Base-by-base conservation (phyloP, 2,797 vertebrate species). In the Pampus argenteus region DNA sequence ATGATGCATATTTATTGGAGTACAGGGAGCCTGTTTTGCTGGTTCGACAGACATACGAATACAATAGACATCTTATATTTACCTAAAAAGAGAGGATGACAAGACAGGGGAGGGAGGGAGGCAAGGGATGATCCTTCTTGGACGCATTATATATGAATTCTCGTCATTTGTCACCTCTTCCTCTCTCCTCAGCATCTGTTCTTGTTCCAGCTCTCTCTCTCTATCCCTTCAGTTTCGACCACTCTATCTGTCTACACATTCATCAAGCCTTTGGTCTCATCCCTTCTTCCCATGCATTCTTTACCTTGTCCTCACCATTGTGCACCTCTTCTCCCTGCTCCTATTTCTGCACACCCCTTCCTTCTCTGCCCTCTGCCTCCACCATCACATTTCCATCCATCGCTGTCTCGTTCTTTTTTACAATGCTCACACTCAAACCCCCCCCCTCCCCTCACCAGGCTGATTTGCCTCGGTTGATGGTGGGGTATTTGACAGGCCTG, bases 401-500 rank as follows among this genome's bases (percentile, higher is more conserved):
- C 2, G 10, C 58, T 38, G 51, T 75, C 62, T 74, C 60, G 69
- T 56, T 81, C 56, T 66, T 26, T 56, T 51, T 76, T 52, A 60
- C 56, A n/a, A 8, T 69, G 47, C 58, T 71, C 50, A 75, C 58
- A 54, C 52, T 68, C 28, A 72, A 31, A 11, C 51, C 26, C 34
- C 34, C 68, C 26, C 22, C 50, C 18, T 59, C 58, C 83, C 82
- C 28, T n/a, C 75, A 77, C 78, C 78, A 76, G 89, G 82, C 83
- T 76, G 82, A 92, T 91, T 90, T 89, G 84, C 87, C 82, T 89
- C 66, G 84, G 81, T 88, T 76, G 74, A 73, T 77, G 87, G 86
- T 51, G 70, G 86, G 86, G 87, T 87, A 82, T 92, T 92, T 90
- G 85, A 91, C 88, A 91, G 88, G 92, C 87, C 92, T 94, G 93